Evolutionary conservation across 2,888 invertebrate genomes (phyloP), one percentile per base, ranked within the genome.

Genomic region (Melanargia galathea): DNA sequence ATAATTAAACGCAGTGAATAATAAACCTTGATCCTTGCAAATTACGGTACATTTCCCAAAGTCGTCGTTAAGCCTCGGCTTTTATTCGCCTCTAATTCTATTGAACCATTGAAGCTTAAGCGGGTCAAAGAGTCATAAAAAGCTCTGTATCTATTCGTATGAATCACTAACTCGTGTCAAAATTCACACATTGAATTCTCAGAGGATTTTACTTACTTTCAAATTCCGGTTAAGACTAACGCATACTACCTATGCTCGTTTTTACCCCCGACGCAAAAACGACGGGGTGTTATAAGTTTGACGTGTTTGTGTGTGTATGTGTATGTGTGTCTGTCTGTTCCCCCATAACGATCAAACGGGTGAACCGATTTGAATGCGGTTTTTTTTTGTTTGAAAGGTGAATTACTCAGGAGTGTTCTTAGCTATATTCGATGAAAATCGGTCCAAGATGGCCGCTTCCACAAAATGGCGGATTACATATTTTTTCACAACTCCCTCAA

Each of bases 111-210:
- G 16, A 38, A 46, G 16, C 35, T 22, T 57, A 48, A 24, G 30
- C 33, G 54, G 46, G 24, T 33, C 57, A 57, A n/a, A 57, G 20
- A 43, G 45, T 57, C 35, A 52, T 33, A 51, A 33, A 11, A 33
- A 11, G 51, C 33, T 49, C 24, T 51, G 48, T 58, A 58, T 58
- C 48, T 58, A n/a, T 24, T 16, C 48, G 16, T 24, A 60, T 64
- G 55, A 55, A 64, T 57, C 49, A 60, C 56, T 56, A 60, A 45
- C 49, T 38, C 56, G 51, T 38, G 58, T 59, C 63, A 56, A 55
- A 55, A 60, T 56, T 54, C 61, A 61, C 61, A 57, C 38, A 52
- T 56, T 65, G 64, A 65, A 69, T 64, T 64, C 65, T 43, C 67
- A 38, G 56, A 62, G 62, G 63, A 62, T 65, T 64, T 64, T 51